A percentile compares a stretch with the other conserved stretches of the same genome.
Conservation (phyloP, 2,888 invertebrate genomes). For the Phasia obesa region DNA sequence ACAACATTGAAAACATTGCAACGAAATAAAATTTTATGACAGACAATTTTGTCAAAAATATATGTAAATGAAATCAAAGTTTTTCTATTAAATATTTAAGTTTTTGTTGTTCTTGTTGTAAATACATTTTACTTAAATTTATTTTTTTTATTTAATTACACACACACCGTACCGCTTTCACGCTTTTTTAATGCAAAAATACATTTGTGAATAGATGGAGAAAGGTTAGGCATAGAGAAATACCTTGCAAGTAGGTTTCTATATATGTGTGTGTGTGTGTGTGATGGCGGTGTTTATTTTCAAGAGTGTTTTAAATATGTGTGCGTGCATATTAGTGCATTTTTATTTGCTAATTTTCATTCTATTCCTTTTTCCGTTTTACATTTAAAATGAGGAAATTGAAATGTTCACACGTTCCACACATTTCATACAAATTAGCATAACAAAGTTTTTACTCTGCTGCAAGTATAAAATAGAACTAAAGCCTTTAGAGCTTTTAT, state of each 20-base stretch:
- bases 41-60: neutral
- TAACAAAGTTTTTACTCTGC: constrained; percentile 39
- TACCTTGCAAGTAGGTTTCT: too few relatives aligned
- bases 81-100: neutral
- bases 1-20: neutral
- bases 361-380: constrained; percentile 27
- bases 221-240: too few relatives aligned
- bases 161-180: neutral
- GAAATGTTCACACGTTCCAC: constrained; percentile 68
- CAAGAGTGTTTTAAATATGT: constrained; percentile 19
- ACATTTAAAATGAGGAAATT: constrained; percentile 52
- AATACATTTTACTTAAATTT: neutral
- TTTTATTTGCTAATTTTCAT: constrained; percentile 17
- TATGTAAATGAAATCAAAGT: neutral
- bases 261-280: neutral
- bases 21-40: neutral
- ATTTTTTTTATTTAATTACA: constrained; percentile 10
- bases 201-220: too few relatives aligned
- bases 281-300: neutral
- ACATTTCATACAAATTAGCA: constrained; percentile 61
- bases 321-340: constrained; percentile 48
- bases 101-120: neutral
- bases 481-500: constrained; percentile 33
- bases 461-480: neutral
- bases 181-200: neutral